A percentile compares a stretch with the other conserved stretches of the same genome.
These are phyloP conservation scores for Cheilosia vulpina DNA, from an alignment of 2,888 invertebrate species.

Conservation along the genomic window DNA sequence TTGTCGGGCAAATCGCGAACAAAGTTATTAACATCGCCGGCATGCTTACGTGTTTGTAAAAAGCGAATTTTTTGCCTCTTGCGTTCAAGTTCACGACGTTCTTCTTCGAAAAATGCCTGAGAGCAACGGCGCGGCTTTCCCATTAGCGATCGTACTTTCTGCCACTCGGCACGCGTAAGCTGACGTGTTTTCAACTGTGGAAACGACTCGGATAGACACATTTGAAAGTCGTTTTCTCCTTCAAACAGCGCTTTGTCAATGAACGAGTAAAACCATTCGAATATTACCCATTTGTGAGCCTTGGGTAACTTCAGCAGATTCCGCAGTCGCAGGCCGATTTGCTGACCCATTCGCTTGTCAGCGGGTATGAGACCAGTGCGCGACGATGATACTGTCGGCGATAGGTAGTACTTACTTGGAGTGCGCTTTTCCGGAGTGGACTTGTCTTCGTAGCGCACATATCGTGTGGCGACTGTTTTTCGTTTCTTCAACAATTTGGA, in stretches of 20 bases:
- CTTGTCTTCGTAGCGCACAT: slow-evolving; percentile 81
- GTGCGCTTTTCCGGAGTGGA: slow-evolving; percentile 55
- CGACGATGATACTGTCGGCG: slow-evolving; percentile 33
- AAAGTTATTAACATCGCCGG: slow-evolving; percentile 88
- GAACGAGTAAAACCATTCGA: slow-evolving; percentile 99
- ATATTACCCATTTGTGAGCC: slow-evolving; percentile 99
- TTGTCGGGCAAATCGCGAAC: slow-evolving; percentile 96
- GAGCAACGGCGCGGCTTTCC: slow-evolving; percentile 98
- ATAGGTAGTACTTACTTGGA: slow-evolving; percentile 53
- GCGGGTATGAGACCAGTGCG: slow-evolving; percentile 84
- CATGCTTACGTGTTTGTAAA: slow-evolving; percentile 93
- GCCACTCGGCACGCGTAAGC: slow-evolving; percentile 96
- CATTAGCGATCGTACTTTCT: slow-evolving; percentile 96
- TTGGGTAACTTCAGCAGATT: slow-evolving; percentile 98
- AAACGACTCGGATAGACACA: slow-evolving; percentile 96
- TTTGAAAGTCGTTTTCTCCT: slow-evolving; percentile 98
- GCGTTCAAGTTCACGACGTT: slow-evolving; percentile 93
- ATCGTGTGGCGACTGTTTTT: slow-evolving; percentile 82
- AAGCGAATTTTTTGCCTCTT: slow-evolving; percentile 96
- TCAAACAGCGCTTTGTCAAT: slow-evolving; percentile 97
- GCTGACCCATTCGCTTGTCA: slow-evolving; percentile 94
- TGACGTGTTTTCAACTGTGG: slow-evolving; percentile 94
- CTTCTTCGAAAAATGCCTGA: slow-evolving; percentile 97
- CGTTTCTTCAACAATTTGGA: slow-evolving; percentile 84
- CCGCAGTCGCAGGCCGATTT: slow-evolving; percentile 93